Percentiles rank a stretch among this genome's conserved stretches.
phyloP scores from a whole-genome alignment of 1,140 invertebrate genomes.

The Drosophila pandora region DNA sequence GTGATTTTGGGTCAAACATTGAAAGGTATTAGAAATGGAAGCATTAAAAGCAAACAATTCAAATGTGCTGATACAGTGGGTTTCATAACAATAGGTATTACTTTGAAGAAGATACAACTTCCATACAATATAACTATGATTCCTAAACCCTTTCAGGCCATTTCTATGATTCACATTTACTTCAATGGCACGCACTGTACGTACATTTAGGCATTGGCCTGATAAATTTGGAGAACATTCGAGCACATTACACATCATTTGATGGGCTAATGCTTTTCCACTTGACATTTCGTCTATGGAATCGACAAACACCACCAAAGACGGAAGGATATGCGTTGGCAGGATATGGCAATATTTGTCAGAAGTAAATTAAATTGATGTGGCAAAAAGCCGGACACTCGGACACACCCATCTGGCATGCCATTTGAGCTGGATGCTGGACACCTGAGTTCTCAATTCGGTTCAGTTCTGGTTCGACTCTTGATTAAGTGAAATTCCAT shows the following conservation, averaged over 20 bases:
- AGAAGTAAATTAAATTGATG: constrained; percentile 62
- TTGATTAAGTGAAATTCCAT: constrained; percentile 47
- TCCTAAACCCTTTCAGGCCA: too few relatives aligned
- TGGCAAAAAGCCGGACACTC: constrained; percentile 12
- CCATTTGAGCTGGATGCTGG: constrained; percentile 1
- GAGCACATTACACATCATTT: constrained; percentile 48
- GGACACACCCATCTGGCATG: background rate
- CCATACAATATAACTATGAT: too few relatives aligned
- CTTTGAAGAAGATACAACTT: too few relatives aligned
- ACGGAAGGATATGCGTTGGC: constrained; percentile 6
- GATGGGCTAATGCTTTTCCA: constrained; percentile 50
- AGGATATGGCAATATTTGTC: constrained; percentile 48
- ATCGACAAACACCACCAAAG: constrained; percentile 38
- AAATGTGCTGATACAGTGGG: constrained; percentile 12
- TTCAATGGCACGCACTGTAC: background rate
- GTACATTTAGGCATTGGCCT: constrained; percentile 18
- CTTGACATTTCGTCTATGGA: constrained; percentile 39
- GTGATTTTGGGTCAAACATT: constrained; percentile 14
- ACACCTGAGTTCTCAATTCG: constrained; percentile 10
- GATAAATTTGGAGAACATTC: constrained; percentile 31
- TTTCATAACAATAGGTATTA: background rate
- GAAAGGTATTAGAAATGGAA: background rate
- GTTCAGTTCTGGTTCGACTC: constrained; percentile 1
- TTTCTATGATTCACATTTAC: background rate
- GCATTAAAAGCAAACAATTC: constrained; percentile 10